These are phyloP conservation scores for Distichodus sexfasciatus DNA, from an alignment of 2,797 vertebrate species.

Conservation along the genomic window DNA sequence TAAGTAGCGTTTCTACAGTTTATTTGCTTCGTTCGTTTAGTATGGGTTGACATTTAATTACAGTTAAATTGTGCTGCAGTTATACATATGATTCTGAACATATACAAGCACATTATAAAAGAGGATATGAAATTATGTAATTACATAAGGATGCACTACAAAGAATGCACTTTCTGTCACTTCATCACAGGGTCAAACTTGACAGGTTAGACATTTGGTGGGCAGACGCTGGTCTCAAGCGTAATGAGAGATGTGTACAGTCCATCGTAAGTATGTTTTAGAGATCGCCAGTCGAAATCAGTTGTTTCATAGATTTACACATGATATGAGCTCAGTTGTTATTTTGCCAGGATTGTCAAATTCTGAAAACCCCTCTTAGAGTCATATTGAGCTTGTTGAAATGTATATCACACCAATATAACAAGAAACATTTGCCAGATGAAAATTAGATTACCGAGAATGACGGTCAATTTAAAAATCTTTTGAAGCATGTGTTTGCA, in stretches of 20 bases:
- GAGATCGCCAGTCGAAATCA: not conserved
- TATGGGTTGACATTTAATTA: conserved; percentile 9
- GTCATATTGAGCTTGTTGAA: not conserved
- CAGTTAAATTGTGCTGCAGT: conserved; percentile 8
- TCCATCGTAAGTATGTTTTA: conserved; percentile 60
- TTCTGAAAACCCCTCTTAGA: not conserved
- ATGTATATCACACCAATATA: not conserved
- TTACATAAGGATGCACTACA: conserved; percentile 67
- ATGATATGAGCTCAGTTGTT: not conserved
- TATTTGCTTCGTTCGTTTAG: conserved; percentile 13
- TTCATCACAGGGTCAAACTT: conserved; percentile 72
- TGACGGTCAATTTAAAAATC: not conserved
- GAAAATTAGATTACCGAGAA: not conserved
- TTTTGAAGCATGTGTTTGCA: conserved; percentile 11
- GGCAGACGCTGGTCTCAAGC: conserved; percentile 60
- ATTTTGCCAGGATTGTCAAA: not conserved
- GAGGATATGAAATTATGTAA: conserved; percentile 63
- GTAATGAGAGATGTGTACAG: conserved; percentile 76
- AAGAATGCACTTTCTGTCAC: conserved; percentile 80
- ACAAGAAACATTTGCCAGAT: not conserved
- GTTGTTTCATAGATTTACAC: not conserved
- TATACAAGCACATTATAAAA: conserved; percentile 50
- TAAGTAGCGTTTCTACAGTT: not conserved
- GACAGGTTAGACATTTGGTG: conserved; percentile 60
- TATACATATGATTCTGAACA: conserved; percentile 11